Base-by-base conservation (phyloP, 2,888 invertebrate species). In the Copidosoma aretas region DNA sequence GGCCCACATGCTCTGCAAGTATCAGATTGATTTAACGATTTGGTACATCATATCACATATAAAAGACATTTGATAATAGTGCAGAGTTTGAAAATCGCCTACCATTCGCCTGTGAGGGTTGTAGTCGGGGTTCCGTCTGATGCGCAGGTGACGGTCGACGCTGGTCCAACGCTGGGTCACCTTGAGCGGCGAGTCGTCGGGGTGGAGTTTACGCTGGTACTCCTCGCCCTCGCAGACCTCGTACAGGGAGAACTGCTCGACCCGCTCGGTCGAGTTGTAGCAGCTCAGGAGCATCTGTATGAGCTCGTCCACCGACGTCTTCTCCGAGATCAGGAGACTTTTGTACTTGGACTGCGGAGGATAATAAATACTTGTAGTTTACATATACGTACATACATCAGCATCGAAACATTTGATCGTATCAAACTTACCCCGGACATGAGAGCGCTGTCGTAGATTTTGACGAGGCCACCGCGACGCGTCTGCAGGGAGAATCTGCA, bases 401-500 rank as follows among this genome's bases (percentile, higher is more conserved):
- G 4, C 4, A 32, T 32, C 32, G 32, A 32, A 56, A 19, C 12
- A 12, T 8, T 32, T 32, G 32, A 8, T 32, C 8, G 32, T 32
- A 8, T 32, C 32, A 32, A 64, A 83, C 86, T 85, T 79, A 88
- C 88, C 80, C 86, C 93, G 64, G 93, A 91, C 89, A 94, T 94
- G 73, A 97, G 86, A 46, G 93, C 94, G 21, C 93, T 93, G 84
- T 97, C 97, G 87, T 95, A 93, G 67, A 97, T 92, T 85, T 95
- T 93, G 75, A 97, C 93, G 71, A 97, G 87, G n/a, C 95, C 95
- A 43, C 96, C 95, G 8, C 93, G 91, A 73, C 93, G 89, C 79
- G 93, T 92, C 85, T 95, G 93, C 67, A 97, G 88, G 63, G 93
- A 92, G 85, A 96, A 95, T 84, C 91, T 91, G 85, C 24, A 87